Base-by-base conservation (phyloP, 2,113 vertebrate species). In the Hydrochoerus hydrochaeris region DNA sequence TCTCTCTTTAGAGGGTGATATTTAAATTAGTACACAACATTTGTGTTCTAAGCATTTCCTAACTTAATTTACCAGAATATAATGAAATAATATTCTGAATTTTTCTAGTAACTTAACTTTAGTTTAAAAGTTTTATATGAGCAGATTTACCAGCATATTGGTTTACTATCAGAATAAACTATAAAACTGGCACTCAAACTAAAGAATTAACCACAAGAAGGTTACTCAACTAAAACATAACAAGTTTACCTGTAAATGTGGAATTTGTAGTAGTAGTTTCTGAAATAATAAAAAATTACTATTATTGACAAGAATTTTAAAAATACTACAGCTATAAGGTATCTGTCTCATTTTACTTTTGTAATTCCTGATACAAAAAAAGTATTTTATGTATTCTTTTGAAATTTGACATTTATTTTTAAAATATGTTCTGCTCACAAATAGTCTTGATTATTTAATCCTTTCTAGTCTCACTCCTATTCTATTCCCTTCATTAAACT, bases 231-330 rank as follows among this genome's bases (percentile, higher is more conserved):
- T 49, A 63, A 97, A 87, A 81, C 8, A 67, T n/a, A 16, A 86
- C 30, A 6, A 54, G 32, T 86, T 97, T 97, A 98, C 96, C 97
- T 98, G 93, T 46, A 63, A 69, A 38, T 81, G 97, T 97, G 73
- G 95, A 62, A 94, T 96, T 97, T 52, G 58, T 54, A 60, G 86
- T 24, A 73, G 7, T 0, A 52, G 5, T 75, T 83, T 90, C 98
- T 98, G 96, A 86, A 98, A 98, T 89, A 90, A 97, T 54, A 12
- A 87, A 20, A 92, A 65, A 35, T 63, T 41, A 88, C 2, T 69
- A 77, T 97, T 95, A 97, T 57, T 87, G 71, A 46, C 28, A 94
- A 20, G 32, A 95, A 96, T 20, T 20, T 22, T 78, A 90, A 87
- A 88, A 58, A 35, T 13, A 83, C 20, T 81, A 67, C 35, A 77